phyloP scores from a whole-genome alignment of 2,113 vertebrate species.

The Spea multiplicata region DNA sequence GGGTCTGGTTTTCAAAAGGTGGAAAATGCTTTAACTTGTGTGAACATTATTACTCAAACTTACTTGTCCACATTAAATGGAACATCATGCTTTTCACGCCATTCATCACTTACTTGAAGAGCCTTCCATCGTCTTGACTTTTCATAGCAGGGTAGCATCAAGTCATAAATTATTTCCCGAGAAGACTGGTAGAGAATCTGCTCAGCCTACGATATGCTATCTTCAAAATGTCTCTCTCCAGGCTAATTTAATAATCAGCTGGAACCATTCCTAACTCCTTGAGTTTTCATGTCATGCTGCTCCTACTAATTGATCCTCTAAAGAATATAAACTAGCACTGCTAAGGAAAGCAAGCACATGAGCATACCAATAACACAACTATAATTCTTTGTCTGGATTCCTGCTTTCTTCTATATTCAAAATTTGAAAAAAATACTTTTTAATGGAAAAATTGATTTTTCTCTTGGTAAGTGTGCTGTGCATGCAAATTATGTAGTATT shows the following conservation, averaged over 20 bases:
- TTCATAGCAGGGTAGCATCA: not conserved
- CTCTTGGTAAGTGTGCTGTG: no score
- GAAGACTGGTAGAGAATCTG: not conserved
- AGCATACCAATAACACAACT: not conserved
- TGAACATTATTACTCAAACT: not conserved
- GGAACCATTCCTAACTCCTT: slow-evolving; percentile 16
- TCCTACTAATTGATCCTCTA: slow-evolving; percentile 30
- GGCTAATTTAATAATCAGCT: slow-evolving; percentile 41
- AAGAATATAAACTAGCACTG: slow-evolving; percentile 18
- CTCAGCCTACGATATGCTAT: slow-evolving; percentile 18
- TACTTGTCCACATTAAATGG: slow-evolving; percentile 13
- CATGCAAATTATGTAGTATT: no score
- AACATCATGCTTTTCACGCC: not conserved
- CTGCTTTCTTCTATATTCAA: not conserved
- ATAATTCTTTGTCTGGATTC: not conserved
- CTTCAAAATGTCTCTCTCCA: slow-evolving; percentile 25
- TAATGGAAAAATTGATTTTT: no score
- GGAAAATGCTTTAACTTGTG: not conserved
- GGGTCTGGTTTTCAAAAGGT: not conserved
- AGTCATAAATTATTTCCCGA: slow-evolving; percentile 17
- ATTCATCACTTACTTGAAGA: not conserved
- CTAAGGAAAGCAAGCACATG: not conserved
- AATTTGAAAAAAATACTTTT: no score
- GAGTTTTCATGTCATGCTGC: slow-evolving; percentile 34
- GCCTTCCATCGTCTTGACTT: not conserved